These are phyloP conservation scores for Phalacrocorax carbo DNA, from an alignment of 2,113 vertebrate genomes.

Conservation along the genomic window DNA sequence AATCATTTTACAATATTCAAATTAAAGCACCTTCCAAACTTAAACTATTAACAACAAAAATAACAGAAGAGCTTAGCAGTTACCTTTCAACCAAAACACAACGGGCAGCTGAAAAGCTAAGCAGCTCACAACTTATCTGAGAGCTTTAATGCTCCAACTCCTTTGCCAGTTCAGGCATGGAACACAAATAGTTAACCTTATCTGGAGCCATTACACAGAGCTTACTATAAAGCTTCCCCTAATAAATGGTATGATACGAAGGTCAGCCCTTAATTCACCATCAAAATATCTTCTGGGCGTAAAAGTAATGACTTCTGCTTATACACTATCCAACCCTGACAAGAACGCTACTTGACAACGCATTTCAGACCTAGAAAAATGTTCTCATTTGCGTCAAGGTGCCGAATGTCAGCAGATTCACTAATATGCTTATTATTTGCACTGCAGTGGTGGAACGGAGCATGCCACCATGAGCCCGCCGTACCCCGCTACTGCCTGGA, in stretches of 20 bases:
- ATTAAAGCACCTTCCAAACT: background rate
- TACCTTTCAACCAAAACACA: background rate
- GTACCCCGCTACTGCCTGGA: background rate
- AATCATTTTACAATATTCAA: background rate
- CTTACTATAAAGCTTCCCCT: conserved; percentile 22
- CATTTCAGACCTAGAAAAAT: conserved; percentile 19
- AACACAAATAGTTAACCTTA: conserved; percentile 39
- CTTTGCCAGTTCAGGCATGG: background rate
- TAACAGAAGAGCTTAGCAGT: background rate
- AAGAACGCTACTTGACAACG: conserved; percentile 32
- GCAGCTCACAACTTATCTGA: background rate
- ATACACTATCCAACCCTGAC: background rate
- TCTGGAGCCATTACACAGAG: conserved; percentile 12
- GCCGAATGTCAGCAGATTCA: conserved; percentile 3
- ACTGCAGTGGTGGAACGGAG: background rate
- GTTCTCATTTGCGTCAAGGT: conserved; percentile 6
- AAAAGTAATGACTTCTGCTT: conserved; percentile 45
- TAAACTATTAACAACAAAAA: background rate
- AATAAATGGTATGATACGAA: conserved; percentile 40
- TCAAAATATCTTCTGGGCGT: conserved; percentile 44
- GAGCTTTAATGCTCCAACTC: background rate
- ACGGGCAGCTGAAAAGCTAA: conserved; percentile 29
- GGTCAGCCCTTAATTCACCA: conserved; percentile 45
- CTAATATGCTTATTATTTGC: conserved; percentile 27
- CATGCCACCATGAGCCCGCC: background rate